These are phyloP conservation scores for Lagopus leucura DNA, from an alignment of 2,113 vertebrate species.

Conservation along the genomic window DNA sequence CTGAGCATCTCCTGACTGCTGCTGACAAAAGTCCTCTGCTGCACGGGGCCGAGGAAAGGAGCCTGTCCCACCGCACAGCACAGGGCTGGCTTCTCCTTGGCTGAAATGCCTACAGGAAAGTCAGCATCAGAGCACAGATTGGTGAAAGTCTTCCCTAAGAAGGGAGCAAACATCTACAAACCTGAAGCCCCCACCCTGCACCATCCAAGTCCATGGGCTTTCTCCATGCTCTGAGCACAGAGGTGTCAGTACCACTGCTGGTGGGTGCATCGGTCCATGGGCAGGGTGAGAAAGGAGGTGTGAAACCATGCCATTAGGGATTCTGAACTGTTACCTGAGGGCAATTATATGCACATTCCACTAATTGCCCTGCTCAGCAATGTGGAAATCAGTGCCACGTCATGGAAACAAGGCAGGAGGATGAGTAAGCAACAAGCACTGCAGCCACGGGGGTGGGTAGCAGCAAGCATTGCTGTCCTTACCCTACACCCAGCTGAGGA, in stretches of 20 bases:
- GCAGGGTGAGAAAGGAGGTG: not conserved
- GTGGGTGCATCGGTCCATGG: not conserved
- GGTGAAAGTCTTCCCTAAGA: not conserved
- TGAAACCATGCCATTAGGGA: accelerated
- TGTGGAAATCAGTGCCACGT: not conserved
- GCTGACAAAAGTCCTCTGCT: not conserved
- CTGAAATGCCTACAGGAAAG: not conserved
- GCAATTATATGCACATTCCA: accelerated
- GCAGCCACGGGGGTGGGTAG: not conserved
- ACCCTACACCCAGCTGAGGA: not conserved
- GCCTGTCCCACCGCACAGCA: not conserved
- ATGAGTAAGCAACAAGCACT: not conserved
- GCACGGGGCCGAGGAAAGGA: not conserved
- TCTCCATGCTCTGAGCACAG: not conserved
- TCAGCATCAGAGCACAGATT: not conserved
- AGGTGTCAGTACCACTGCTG: not conserved
- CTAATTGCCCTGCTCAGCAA: not conserved
- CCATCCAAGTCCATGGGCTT: not conserved
- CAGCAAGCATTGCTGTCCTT: accelerated
- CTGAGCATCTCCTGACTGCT: not conserved
- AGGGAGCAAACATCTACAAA: not conserved
- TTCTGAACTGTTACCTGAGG: accelerated
- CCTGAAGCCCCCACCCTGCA: not conserved
- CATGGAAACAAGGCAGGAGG: not conserved
- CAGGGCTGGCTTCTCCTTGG: not conserved